Evolutionary conservation across 92 coral and sea anemone species (phyloP).

Genomic region (Pocillopora meandrina): DNA sequence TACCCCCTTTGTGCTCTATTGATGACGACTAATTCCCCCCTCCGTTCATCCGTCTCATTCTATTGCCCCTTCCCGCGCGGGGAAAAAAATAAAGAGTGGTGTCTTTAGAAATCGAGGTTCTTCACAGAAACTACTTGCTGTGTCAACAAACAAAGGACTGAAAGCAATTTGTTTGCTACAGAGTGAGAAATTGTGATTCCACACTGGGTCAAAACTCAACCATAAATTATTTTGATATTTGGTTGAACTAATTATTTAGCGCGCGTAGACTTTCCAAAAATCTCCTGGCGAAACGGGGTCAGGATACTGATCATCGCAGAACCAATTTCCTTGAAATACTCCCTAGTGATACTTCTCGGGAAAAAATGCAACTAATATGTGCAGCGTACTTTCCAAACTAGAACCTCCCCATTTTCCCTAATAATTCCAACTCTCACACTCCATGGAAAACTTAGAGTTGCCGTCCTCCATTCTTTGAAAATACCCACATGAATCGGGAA

Average conservation of each 20-base stretch:
- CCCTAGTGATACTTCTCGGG: neutral
- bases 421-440: neutral
- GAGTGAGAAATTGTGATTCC: too few relatives aligned
- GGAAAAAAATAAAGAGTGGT: too few relatives aligned
- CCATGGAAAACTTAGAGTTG: neutral
- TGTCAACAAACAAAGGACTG: too few relatives aligned
- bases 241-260: neutral
- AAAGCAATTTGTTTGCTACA: too few relatives aligned
- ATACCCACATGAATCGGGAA: neutral
- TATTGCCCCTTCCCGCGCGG: too few relatives aligned
- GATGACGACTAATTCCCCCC: too few relatives aligned
- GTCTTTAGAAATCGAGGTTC: too few relatives aligned
- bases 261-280: neutral
- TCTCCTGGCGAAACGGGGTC: neutral
- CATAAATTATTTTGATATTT: neutral
- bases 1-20: too few relatives aligned
- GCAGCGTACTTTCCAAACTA: neutral
- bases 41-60: too few relatives aligned
- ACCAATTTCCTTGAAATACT: neutral
- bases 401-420: neutral
- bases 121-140: too few relatives aligned
- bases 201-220: too few relatives aligned
- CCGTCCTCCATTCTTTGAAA: neutral
- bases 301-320: slow-evolving; percentile 41
- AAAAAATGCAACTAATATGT: neutral